These are phyloP conservation scores for Lagorchestes hirsutus DNA, from an alignment of 2,797 vertebrate genomes.

Conservation along the genomic window DNA sequence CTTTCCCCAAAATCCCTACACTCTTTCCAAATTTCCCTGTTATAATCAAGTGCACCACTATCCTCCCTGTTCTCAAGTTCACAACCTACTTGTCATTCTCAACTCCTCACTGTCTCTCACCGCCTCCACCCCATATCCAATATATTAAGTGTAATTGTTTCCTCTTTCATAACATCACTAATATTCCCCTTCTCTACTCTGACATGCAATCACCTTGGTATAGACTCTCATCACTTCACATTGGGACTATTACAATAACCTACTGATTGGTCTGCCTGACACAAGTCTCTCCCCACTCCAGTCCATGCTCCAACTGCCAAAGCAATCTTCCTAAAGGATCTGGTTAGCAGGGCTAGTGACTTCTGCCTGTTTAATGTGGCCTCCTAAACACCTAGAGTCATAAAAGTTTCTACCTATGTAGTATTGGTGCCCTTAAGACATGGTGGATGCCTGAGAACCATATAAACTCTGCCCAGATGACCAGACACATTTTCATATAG, in stretches of 20 bases:
- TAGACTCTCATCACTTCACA: not conserved
- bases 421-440: not conserved
- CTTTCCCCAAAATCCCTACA: not conserved
- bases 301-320: not conserved
- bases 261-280: not conserved
- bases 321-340: not conserved
- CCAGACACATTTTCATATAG: not conserved
- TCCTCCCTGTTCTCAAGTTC: not conserved
- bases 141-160: not conserved
- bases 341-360: not conserved
- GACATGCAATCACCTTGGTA: not conserved
- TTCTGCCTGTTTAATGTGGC: not conserved
- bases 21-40: not conserved
- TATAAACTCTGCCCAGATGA: not conserved
- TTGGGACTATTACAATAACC: not conserved
- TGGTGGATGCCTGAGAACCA: not conserved
- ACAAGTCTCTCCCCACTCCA: not conserved
- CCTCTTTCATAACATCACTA: not conserved
- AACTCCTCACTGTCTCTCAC: not conserved
- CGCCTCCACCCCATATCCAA: not conserved
- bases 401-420: not conserved
- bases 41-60: not conserved
- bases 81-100: not conserved
- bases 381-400: not conserved
- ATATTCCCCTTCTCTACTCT: not conserved